Base-by-base conservation (phyloP, 1,140 invertebrate species). In the Bilobella aurantiaca region DNA sequence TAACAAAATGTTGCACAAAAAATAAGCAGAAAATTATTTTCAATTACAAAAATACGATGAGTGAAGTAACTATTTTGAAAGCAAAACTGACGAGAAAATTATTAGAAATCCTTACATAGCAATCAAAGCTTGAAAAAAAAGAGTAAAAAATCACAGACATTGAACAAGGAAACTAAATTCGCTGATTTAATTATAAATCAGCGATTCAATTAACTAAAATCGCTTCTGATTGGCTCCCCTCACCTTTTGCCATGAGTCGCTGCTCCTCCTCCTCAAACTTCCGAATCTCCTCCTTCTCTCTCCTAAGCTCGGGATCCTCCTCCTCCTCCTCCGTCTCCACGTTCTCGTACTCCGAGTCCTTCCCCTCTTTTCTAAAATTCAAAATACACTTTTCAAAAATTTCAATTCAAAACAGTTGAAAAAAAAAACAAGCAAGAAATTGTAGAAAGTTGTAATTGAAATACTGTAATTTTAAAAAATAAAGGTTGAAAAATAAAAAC, bases 181-280 rank as follows among this genome's bases (percentile, higher is more conserved):
- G n/a, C n/a, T n/a, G n/a, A n/a, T n/a, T n/a, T n/a, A n/a, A n/a
- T n/a, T n/a, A n/a, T n/a, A n/a, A n/a, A n/a, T n/a, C n/a, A n/a
- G n/a, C n/a, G n/a, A n/a, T n/a, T n/a, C n/a, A n/a, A n/a, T n/a
- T n/a, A n/a, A n/a, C n/a, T n/a, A n/a, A n/a, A n/a, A n/a, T n/a
- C n/a, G n/a, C n/a, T n/a, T n/a, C n/a, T n/a, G n/a, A n/a, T n/a
- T n/a, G n/a, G 25, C 18, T 12, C 12, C 16, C 47, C 23, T 47
- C 42, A 72, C 77, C 75, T 70, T 81, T 76, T 64, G 78, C 79
- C 49, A 81, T 71, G 18, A 81, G 74, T 46, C 80, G 71, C 65
- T 80, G 80, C 16, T 81, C 80, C 75, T 81, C 81, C 47, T 79
- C 80, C 72, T 82, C 80, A 73, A 75, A 71, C 67, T 73, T 69